phyloP scores from a whole-genome alignment of 2,888 invertebrate species.

The Heliconius erato region DNA sequence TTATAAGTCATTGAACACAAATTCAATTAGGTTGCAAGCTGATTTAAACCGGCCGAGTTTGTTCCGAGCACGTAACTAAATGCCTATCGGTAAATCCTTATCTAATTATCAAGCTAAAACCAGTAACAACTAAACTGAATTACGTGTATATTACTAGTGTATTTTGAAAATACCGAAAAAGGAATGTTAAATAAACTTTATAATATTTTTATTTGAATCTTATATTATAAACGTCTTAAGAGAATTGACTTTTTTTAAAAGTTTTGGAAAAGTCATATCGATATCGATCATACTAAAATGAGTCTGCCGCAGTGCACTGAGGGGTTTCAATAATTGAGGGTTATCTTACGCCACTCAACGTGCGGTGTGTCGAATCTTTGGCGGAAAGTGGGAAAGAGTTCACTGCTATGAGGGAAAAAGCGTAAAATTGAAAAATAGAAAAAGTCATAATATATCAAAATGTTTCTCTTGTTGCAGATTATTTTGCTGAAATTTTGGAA shows the following conservation, averaged over 20 bases:
- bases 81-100: constrained; percentile 13
- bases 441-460: not conserved
- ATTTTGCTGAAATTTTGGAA: constrained; percentile 65
- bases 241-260: not conserved
- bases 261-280: not conserved
- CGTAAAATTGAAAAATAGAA: too few relatives aligned
- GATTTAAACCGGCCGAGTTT: constrained; percentile 37
- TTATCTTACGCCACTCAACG: not conserved
- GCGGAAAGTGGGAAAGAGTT: not conserved
- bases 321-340: not conserved
- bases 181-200: not conserved
- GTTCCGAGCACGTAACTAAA: constrained; percentile 25
- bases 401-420: too few relatives aligned
- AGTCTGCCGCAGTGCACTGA: not conserved
- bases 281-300: not conserved
- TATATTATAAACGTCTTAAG: not conserved
- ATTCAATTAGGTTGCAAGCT: constrained; percentile 36
- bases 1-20: constrained; percentile 11
- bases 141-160: not conserved
- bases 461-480: constrained; percentile 76
- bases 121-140: constrained; percentile 14
- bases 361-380: not conserved
- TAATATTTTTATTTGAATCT: not conserved
- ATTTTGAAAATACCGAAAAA: not conserved
- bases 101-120: constrained; percentile 17